Base-by-base conservation (phyloP, 2,797 vertebrate species). In the Kryptolebias ocellatus region DNA sequence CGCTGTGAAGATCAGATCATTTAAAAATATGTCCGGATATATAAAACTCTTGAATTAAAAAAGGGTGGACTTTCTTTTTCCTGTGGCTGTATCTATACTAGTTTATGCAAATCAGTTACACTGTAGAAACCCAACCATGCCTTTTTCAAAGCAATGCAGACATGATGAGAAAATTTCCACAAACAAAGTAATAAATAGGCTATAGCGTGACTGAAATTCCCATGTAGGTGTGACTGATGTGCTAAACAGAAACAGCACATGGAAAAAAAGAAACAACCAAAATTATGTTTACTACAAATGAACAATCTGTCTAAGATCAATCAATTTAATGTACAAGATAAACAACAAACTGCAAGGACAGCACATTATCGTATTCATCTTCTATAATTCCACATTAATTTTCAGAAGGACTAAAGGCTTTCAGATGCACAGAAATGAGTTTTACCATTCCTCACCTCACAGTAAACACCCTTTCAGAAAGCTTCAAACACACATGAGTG, bases 261-360 rank as follows among this genome's bases (percentile, higher is more conserved):
- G 74, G 65, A 85, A 80, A 92, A 92, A 91, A 92, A 93, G 91
- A 94, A 93, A 94, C 92, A 93, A 93, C 92, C 93, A 91, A 84
- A 76, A 68, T 70, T 54, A 79, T 64, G 70, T 69, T 64, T 76
- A 70, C 79, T 83, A 72, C 73, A 53, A 53, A 15, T 64, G 53
- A 60, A 80, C 46, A 15, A 69, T 28, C 56, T 56, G n/a, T 17
- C 62, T 60, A 49, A 15, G 52, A 46, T 31, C 49, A 28, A 62
- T 63, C 17, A 10, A 62, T 64, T 60, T 51, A 3, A 56, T 50
- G n/a, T 12, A 14, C 70, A 49, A 45, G 4, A 62, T 58, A 61
- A 4, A 64, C 44, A 78, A 14, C 75, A 46, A 39, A 62, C 55
- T 39, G 57, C 69, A 76, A 39, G 46, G 9, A 74, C 3, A 53